Conservation (phyloP, 1,140 invertebrate genomes). For the Heterodera carotae region DNA sequence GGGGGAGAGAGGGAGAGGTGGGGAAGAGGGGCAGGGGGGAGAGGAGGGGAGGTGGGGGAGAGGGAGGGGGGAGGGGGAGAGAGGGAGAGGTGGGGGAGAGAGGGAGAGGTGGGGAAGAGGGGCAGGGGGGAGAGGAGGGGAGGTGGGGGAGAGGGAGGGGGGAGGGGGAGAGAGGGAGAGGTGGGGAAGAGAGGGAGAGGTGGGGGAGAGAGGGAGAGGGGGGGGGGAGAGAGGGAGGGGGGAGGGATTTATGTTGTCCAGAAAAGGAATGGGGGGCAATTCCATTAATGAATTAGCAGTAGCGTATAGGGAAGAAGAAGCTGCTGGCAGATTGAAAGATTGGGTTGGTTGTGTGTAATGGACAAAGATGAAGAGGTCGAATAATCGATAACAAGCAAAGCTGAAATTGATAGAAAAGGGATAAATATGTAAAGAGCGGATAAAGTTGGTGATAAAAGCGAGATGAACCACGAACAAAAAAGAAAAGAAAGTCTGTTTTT, state of each 20-base stretch:
- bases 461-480: not conserved
- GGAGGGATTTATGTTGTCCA: not conserved
- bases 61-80: no score
- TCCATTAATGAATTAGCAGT: constrained; percentile 21
- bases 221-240: no score
- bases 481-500: not conserved
- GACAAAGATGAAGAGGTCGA: not conserved
- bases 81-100: no score
- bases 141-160: not conserved
- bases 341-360: not conserved
- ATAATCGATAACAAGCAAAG: not conserved
- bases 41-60: no score
- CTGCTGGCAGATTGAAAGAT: not conserved
- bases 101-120: no score
- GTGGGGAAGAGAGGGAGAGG: no score
- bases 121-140: no score
- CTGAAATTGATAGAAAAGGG: not conserved
- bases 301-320: constrained; percentile 4
- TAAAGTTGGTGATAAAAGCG: not conserved
- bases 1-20: no score
- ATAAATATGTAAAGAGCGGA: not conserved
- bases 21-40: no score
- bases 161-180: not conserved
- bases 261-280: constrained; percentile 7
- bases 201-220: no score